phyloP scores from a whole-genome alignment of 2,888 invertebrate genomes.

The Drepana falcataria region DNA sequence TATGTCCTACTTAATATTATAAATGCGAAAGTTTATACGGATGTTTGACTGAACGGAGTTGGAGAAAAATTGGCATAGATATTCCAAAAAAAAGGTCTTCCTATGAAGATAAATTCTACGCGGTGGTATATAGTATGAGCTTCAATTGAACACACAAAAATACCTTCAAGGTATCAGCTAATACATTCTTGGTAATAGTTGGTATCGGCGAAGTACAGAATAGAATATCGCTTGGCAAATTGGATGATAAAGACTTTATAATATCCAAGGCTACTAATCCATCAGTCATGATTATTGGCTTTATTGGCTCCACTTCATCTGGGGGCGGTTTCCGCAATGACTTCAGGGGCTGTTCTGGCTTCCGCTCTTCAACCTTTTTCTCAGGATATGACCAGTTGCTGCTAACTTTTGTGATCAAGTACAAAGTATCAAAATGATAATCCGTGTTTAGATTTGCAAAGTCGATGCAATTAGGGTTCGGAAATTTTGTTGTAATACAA shows the following conservation, averaged over 20 bases:
- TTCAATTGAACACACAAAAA: no score
- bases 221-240: conserved; percentile 45
- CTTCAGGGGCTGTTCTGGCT: conserved; percentile 8
- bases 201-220: conserved; percentile 47
- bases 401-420: conserved; percentile 56
- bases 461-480: conserved; percentile 50
- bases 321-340: conserved; percentile 13
- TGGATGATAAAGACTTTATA: conserved; percentile 40
- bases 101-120: no score
- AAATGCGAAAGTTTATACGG: no score
- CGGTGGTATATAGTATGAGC: no score
- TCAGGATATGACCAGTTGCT: conserved; percentile 30
- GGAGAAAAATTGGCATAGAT: no score
- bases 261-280: conserved; percentile 56
- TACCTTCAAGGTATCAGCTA: conserved; percentile 56
- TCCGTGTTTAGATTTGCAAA: conserved; percentile 30
- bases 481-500: conserved; percentile 52
- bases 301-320: conserved; percentile 18
- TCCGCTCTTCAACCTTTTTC: conserved; percentile 8
- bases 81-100: no score
- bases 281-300: conserved; percentile 55
- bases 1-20: no score
- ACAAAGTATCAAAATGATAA: conserved; percentile 48
- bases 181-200: conserved; percentile 38
- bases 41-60: no score